Conservation (phyloP, 2,797 vertebrate species). For the Anas flavirostris region DNA sequence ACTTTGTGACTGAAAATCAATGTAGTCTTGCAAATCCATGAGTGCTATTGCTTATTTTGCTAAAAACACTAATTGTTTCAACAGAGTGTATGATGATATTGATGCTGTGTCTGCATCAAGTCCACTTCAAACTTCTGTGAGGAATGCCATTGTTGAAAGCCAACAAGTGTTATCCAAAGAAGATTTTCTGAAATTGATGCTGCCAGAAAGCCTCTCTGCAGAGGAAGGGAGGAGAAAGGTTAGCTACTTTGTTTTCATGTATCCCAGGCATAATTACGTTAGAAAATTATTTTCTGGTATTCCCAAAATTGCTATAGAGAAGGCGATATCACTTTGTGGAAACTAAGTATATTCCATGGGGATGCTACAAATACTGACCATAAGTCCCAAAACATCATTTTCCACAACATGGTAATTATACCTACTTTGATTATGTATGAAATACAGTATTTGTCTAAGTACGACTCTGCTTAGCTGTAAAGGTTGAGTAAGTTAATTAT, state of each 20-base stretch:
- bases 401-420: neutral
- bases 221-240: slow-evolving; percentile 90
- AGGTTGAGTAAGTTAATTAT: neutral
- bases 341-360: neutral
- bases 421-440: neutral
- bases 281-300: neutral
- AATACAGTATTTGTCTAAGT: neutral
- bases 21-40: neutral
- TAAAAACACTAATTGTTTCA: slow-evolving; percentile 62
- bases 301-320: neutral
- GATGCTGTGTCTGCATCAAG: slow-evolving; percentile 80
- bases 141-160: slow-evolving; percentile 77
- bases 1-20: neutral
- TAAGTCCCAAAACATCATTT: neutral
- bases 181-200: slow-evolving; percentile 91
- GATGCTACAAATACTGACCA: neutral
- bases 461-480: neutral
- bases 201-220: slow-evolving; percentile 84
- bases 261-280: neutral
- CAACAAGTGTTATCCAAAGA: slow-evolving; percentile 90
- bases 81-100: slow-evolving; percentile 85
- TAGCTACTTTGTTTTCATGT: slow-evolving; percentile 26
- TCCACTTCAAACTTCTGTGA: slow-evolving; percentile 79
- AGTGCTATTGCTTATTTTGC: neutral
- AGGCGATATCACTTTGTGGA: neutral